Percentiles rank a stretch among this genome's conserved stretches.
Conservation (phyloP, 2,888 invertebrate genomes). For the Brassicogethes aeneus region DNA sequence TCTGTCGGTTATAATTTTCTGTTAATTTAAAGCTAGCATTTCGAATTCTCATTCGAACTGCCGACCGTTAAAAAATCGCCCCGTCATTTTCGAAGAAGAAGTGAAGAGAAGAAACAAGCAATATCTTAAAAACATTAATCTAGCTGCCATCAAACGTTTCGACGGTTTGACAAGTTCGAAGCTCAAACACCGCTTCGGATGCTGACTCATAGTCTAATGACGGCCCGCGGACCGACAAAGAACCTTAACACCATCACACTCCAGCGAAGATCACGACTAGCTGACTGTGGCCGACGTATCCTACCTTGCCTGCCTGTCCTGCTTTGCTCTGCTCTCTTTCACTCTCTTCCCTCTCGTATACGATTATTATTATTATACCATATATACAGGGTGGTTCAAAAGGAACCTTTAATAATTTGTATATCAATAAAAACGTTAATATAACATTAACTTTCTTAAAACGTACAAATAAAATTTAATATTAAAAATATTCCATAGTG, state of each 20-base stretch:
- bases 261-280: constrained; percentile 23
- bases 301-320: no score
- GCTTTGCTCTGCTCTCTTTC: no score
- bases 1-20: constrained; percentile 14
- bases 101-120: constrained; percentile 26
- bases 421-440: no score
- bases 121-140: constrained; percentile 41
- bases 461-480: no score
- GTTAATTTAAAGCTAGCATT: constrained; percentile 29
- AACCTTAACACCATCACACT: constrained; percentile 24
- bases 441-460: no score
- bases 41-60: constrained; percentile 18
- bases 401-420: no score
- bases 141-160: constrained; percentile 39
- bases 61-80: constrained; percentile 21
- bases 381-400: no score
- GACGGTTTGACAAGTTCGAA: constrained; percentile 27
- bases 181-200: constrained; percentile 9
- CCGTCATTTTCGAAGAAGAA: constrained; percentile 24
- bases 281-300: constrained; percentile 5
- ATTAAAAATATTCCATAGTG: no score
- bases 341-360: no score
- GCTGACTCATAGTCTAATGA: constrained; percentile 36
- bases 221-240: constrained; percentile 32
- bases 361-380: no score